phyloP scores from a whole-genome alignment of 2,797 vertebrate species.

The Centroberyx gerrardi region DNA sequence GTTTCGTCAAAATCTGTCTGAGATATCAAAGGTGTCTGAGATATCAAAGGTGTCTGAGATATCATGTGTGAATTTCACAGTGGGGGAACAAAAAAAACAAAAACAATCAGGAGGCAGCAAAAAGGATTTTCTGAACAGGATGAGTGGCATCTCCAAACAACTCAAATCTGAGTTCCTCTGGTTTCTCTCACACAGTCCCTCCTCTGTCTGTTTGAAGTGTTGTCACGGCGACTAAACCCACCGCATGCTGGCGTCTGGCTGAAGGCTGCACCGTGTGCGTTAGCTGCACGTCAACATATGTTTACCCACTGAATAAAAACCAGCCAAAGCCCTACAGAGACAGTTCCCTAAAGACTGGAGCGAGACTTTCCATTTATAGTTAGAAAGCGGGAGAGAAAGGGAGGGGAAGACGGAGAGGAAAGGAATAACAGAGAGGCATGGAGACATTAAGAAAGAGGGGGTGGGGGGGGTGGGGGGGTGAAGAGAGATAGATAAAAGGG shows the following conservation, averaged over 20 bases:
- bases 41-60: too few species aligned
- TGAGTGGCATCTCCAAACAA: slow-evolving; percentile 1
- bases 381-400: slow-evolving; percentile 36
- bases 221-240: slow-evolving; percentile 34
- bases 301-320: slow-evolving; percentile 45
- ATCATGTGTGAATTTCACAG: not conserved
- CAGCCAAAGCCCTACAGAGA: slow-evolving; percentile 29
- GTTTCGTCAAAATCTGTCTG: too few species aligned
- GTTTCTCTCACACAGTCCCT: not conserved
- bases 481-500: not conserved
- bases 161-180: slow-evolving; percentile 7
- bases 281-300: slow-evolving; percentile 28
- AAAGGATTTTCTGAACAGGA: slow-evolving; percentile 10
- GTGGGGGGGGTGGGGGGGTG: slow-evolving; percentile 5
- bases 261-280: not conserved
- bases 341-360: slow-evolving; percentile 13
- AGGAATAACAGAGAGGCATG: slow-evolving; percentile 10
- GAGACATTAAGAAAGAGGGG: slow-evolving; percentile 16
- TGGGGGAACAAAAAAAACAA: slow-evolving; percentile 10
- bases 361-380: slow-evolving; percentile 63
- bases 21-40: too few species aligned
- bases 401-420: slow-evolving; percentile 8
- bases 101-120: slow-evolving; percentile 17
- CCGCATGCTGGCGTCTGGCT: slow-evolving; percentile 15
- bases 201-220: slow-evolving; percentile 22